A percentile compares a stretch with the other conserved stretches of the same genome.
These are phyloP conservation scores for Argyrosomus japonicus DNA, from an alignment of 2,113 vertebrate genomes.

Conservation along the genomic window DNA sequence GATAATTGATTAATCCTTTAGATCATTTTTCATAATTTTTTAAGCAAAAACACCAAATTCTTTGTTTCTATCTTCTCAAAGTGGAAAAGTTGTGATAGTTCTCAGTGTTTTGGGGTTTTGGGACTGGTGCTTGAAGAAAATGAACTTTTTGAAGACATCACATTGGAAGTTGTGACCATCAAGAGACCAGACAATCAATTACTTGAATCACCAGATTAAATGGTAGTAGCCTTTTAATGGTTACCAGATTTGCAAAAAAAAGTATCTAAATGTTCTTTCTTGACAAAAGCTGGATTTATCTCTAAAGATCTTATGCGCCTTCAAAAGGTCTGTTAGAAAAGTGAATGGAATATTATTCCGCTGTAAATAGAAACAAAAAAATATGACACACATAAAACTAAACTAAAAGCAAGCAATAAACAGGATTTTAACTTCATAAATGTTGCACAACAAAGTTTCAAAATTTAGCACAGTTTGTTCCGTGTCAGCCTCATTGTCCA, in stretches of 20 bases:
- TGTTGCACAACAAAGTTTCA: neutral
- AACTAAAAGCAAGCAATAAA: neutral
- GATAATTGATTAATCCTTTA: neutral
- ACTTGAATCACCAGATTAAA: neutral
- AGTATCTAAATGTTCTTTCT: neutral
- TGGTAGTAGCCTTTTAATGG: neutral
- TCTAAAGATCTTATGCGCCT: neutral
- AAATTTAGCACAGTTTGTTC: conserved; percentile 19
- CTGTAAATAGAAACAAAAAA: neutral
- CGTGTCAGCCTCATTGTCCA: neutral
- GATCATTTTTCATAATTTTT: neutral
- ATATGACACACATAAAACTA: neutral
- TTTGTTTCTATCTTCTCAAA: neutral
- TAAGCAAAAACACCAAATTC: neutral
- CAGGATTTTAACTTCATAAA: neutral
- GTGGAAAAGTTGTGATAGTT: neutral
- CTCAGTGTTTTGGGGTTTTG: neutral
- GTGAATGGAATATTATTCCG: neutral
- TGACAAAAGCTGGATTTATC: neutral
- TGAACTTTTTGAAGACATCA: neutral
- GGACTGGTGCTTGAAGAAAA: neutral
- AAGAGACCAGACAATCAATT: neutral
- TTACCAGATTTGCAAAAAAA: neutral
- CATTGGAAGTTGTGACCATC: too few relatives aligned
- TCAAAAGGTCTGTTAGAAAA: neutral